Base-by-base conservation (phyloP, 2,888 invertebrate species). In the Torymus auratus region DNA sequence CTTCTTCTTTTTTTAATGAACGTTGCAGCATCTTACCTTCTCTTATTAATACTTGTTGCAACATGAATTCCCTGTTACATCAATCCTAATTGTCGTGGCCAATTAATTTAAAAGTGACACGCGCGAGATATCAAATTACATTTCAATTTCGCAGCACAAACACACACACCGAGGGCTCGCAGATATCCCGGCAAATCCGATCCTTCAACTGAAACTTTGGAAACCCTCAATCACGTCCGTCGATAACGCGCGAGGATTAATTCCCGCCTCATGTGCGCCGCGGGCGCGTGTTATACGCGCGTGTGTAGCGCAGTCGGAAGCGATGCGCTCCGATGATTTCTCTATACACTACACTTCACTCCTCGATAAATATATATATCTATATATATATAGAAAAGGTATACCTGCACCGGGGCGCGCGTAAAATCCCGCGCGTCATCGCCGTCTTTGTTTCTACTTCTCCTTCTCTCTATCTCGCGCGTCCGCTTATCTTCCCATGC, bases 341-440 rank as follows among this genome's bases (percentile, higher is more conserved):
- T 64, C 41, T 28, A 23, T 53, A 41, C 55, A 11, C 55, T 28
- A 13, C 56, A 14, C 58, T 56, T 68, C 52, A 56, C 78, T 64
- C 14, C 50, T 69, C n/a, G 11, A 60, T 64, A 69, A 5, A 41
- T 14, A 7, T n/a, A 28, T 17, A 69, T 7, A 41, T 14, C 5
- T n/a, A 28, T 17, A 55, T 28, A 12, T 41, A 61, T 12, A 28
- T 4, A 7, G 28, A 7, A 2, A 28, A 7, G 41, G 41, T 41
- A 41, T 41, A 41, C 41, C 41, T 41, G 41, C 41, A 41, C 41
- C 41, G 41, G 7, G 41, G 7, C 7, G 41, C 41, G 41, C 41
- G 41, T 41, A 41, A 41, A 41, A 41, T 41, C 64, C 64, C n/a
- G 50, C 10, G 7, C 55, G n/a, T 23, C 56, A 77, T 77, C 77